Conservation (phyloP, 2,797 vertebrate genomes). For the Syndactyla subalaris region DNA sequence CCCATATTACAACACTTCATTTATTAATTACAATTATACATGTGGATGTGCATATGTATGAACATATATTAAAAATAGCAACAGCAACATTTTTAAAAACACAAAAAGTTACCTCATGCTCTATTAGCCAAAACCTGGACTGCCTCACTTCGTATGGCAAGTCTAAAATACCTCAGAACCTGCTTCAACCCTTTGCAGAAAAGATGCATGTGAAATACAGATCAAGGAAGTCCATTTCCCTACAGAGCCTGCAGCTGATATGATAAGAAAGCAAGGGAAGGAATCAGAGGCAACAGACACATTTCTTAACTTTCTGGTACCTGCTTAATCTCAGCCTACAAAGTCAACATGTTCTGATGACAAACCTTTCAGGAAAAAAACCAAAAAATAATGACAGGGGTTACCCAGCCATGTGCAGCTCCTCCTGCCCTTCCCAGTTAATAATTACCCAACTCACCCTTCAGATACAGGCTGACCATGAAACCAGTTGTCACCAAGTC, state of each 20-base stretch:
- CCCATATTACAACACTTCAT: neutral
- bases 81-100: neutral
- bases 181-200: neutral
- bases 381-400: neutral
- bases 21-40: neutral
- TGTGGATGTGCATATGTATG: neutral
- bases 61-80: neutral
- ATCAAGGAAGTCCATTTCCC: neutral
- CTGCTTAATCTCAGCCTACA: neutral
- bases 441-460: neutral
- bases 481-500: neutral
- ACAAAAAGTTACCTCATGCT: neutral
- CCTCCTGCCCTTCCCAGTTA: neutral
- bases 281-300: neutral
- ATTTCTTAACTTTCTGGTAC: neutral
- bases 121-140: neutral
- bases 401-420: rapidly evolving
- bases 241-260: neutral
- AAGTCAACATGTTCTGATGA: neutral
- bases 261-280: neutral
- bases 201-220: neutral
- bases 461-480: neutral
- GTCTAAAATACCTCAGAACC: neutral
- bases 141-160: neutral
- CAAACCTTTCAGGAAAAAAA: neutral